A percentile compares a stretch with the other conserved stretches of the same genome.
phyloP scores from a whole-genome alignment of 2,888 invertebrate species.

The Congeria kusceri region DNA sequence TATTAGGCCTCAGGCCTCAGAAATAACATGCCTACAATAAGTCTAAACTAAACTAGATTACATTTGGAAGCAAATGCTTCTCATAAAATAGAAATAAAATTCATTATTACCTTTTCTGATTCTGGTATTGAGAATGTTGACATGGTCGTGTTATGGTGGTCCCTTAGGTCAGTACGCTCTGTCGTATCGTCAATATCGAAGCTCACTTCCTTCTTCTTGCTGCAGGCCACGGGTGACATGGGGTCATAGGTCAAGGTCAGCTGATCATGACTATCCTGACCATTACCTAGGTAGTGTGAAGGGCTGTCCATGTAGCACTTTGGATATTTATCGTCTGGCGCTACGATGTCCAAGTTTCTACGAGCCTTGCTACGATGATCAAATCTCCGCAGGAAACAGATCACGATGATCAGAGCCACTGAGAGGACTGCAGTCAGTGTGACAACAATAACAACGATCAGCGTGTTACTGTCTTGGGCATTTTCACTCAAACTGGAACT shows the following conservation, averaged over 20 bases:
- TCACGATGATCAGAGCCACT: constrained; percentile 64
- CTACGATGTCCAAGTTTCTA: constrained; percentile 55
- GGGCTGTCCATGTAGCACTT: constrained; percentile 56
- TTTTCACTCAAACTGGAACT: constrained; percentile 23
- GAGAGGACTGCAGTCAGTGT: constrained; percentile 68
- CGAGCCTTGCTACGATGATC: constrained; percentile 57
- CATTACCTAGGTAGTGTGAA: constrained; percentile 53
- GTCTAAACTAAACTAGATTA: too few species aligned
- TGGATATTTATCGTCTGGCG: constrained; percentile 63
- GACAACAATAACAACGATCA: constrained; percentile 70
- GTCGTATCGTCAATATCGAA: constrained; percentile 57
- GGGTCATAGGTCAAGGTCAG: constrained; percentile 61
- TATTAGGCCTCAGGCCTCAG: too few species aligned
- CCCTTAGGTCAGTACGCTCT: constrained; percentile 36
- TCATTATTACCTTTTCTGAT: constrained; percentile 53
- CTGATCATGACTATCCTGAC: constrained; percentile 53
- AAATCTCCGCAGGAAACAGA: constrained; percentile 66
- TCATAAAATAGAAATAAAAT: neutral
- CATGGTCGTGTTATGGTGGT: constrained; percentile 56
- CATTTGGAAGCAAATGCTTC: too few species aligned
- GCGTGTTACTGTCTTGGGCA: constrained; percentile 60
- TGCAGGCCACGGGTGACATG: constrained; percentile 28
- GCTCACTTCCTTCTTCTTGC: constrained; percentile 61
- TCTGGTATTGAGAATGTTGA: constrained; percentile 61
- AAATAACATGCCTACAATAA: too few species aligned